phyloP scores from a whole-genome alignment of 2,888 invertebrate genomes.

The Lumbricus terrestris region DNA sequence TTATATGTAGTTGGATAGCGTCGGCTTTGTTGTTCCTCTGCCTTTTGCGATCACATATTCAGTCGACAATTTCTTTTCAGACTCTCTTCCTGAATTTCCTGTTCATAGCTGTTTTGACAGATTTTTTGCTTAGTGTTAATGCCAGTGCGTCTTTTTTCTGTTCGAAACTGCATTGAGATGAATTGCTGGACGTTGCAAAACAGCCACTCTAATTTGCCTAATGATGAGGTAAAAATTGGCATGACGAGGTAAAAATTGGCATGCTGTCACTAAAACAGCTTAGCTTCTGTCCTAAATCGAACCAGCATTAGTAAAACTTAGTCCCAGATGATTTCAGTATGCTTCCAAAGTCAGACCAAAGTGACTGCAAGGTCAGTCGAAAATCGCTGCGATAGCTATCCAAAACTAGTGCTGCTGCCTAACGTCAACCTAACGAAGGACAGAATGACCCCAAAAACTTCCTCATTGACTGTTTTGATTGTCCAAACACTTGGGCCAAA shows the following conservation, averaged over 20 bases:
- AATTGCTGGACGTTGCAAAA: not conserved
- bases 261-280: not conserved
- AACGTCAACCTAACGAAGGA: not conserved
- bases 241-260: not conserved
- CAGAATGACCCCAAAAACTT: not conserved
- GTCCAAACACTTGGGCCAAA: not conserved
- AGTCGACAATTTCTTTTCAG: not conserved
- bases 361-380: not conserved
- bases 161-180: not conserved
- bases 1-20: conserved; percentile 13
- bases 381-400: not conserved
- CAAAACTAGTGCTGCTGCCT: not conserved
- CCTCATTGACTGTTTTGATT: not conserved
- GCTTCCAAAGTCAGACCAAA: too few species aligned
- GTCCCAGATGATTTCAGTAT: too few species aligned
- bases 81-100: not conserved
- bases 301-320: too few species aligned
- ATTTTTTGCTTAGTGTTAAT: not conserved
- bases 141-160: not conserved
- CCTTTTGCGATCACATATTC: conserved; percentile 6
- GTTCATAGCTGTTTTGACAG: not conserved
- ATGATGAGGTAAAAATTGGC: not conserved
- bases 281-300: not conserved
- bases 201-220: not conserved
- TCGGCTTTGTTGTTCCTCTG: conserved; percentile 11